Evolutionary conservation across 2,113 vertebrate species (phyloP).

Genomic region (Dascyllus trimaculatus): DNA sequence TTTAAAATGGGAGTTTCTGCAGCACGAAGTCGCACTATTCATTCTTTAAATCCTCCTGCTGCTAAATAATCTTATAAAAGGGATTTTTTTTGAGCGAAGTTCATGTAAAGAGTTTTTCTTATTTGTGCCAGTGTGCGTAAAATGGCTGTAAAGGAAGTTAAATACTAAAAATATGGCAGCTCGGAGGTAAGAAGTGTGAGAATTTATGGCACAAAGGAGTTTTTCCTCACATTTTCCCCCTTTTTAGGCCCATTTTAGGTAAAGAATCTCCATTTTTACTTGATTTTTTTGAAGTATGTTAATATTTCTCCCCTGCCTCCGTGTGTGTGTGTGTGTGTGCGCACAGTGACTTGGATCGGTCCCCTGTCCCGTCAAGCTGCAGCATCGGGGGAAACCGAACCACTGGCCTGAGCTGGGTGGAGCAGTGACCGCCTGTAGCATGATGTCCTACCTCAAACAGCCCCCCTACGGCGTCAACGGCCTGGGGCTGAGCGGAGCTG

Average conservation of each 20-base stretch:
- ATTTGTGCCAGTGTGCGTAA: not conserved
- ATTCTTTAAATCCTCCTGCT: not conserved
- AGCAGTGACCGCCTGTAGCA: constrained; percentile 93
- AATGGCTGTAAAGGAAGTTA: too few species aligned
- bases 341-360: constrained; percentile 60
- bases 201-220: too few species aligned
- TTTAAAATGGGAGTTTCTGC: not conserved
- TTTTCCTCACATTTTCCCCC: too few species aligned
- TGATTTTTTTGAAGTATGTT: too few species aligned
- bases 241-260: too few species aligned
- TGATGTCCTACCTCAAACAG: constrained; percentile 99
- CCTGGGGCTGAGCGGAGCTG: constrained; percentile 95
- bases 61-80: not conserved
- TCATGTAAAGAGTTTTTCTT: not conserved
- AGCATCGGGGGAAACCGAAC: constrained; percentile 84
- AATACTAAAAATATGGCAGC: too few species aligned
- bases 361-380: constrained; percentile 82
- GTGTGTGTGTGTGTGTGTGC: too few species aligned
- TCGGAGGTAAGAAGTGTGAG: too few species aligned
- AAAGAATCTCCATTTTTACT: too few species aligned
- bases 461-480: constrained; percentile 98
- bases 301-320: not conserved
- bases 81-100: not conserved
- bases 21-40: not conserved
- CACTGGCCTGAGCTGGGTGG: constrained; percentile 87